Percentiles rank a stretch among this genome's conserved stretches.
These are phyloP conservation scores for Gymnodraco acuticeps DNA, from an alignment of 2,797 vertebrate species.

Conservation along the genomic window DNA sequence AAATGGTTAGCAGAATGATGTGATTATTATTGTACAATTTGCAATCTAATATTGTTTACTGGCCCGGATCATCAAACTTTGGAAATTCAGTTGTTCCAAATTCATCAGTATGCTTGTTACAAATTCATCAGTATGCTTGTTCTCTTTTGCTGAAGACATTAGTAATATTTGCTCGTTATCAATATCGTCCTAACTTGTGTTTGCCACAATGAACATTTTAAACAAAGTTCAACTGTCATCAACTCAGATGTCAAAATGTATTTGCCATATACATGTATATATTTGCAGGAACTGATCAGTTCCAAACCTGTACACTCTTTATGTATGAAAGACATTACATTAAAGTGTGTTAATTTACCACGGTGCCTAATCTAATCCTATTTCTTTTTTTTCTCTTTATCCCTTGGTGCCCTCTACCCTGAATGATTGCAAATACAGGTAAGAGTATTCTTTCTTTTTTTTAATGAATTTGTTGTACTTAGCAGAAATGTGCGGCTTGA, in stretches of 20 bases:
- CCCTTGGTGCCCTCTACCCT: slow-evolving; percentile 47
- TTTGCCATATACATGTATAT: background rate
- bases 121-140: background rate
- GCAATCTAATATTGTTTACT: background rate
- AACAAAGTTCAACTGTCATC: background rate
- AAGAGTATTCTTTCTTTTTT: slow-evolving; percentile 62
- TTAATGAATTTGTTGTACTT: slow-evolving; percentile 58
- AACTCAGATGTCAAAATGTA: background rate
- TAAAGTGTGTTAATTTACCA: slow-evolving; percentile 31
- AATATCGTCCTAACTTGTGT: background rate
- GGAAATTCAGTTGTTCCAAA: background rate
- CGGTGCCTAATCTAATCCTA: slow-evolving; percentile 46
- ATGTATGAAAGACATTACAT: slow-evolving; percentile 7
- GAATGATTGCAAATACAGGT: slow-evolving; percentile 73
- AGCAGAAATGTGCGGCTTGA: slow-evolving; percentile 57
- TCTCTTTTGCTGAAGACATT: background rate
- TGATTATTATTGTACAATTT: background rate
- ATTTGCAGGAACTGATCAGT: background rate
- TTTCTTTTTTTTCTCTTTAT: slow-evolving; percentile 50
- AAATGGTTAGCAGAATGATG: background rate
- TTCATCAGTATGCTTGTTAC: background rate
- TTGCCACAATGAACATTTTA: background rate
- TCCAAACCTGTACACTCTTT: background rate
- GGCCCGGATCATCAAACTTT: background rate
- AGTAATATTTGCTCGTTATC: background rate